Evolutionary conservation across 1,140 invertebrate genomes (phyloP).

Genomic region (Liolophura sinensis): DNA sequence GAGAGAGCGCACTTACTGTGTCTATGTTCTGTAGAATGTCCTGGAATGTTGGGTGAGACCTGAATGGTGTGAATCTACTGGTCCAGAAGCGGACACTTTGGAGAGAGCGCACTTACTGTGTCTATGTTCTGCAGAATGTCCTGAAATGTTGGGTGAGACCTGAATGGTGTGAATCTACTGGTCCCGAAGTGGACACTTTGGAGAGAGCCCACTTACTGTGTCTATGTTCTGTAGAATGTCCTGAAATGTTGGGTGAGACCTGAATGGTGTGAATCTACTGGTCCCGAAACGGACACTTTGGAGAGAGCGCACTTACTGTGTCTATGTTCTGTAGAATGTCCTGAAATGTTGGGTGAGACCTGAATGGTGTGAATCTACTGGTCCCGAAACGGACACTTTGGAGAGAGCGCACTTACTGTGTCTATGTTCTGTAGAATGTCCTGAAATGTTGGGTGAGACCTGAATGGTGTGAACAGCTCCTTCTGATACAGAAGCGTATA

Average conservation of each 20-base stretch:
- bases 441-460: constrained; percentile 86
- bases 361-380: constrained; percentile 88
- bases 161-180: no score
- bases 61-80: constrained; percentile 88
- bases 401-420: constrained; percentile 67
- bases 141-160: no score
- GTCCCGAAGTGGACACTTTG: no score
- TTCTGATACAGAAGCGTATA: constrained; percentile 95
- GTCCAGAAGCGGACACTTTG: constrained; percentile 95
- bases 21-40: constrained; percentile 97
- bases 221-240: constrained; percentile 97
- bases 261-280: constrained; percentile 88
- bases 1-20: constrained; percentile 67
- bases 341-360: constrained; percentile 86
- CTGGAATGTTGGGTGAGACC: constrained; percentile 86
- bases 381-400: constrained; percentile 91
- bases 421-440: constrained; percentile 97
- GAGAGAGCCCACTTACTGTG: constrained; percentile 67
- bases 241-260: constrained; percentile 86
- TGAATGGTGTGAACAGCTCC: constrained; percentile 85
- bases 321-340: constrained; percentile 97
- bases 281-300: constrained; percentile 89
- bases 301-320: constrained; percentile 82
- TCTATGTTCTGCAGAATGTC: no score
- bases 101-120: constrained; percentile 69